Evolutionary conservation across 2,113 vertebrate genomes (phyloP).

Genomic region (Rhea americana): DNA sequence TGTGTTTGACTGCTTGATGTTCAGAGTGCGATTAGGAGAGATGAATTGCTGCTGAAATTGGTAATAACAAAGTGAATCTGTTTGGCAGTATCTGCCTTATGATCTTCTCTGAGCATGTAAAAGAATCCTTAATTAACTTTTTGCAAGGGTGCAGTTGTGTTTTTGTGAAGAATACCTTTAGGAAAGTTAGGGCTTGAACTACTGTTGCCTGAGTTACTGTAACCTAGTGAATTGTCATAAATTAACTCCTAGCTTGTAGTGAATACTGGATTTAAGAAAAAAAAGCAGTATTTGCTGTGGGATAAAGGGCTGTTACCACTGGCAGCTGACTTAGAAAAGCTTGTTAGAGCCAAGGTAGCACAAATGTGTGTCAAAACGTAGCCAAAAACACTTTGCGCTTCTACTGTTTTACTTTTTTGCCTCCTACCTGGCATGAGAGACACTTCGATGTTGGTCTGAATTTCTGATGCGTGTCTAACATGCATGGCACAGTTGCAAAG

Average conservation of each 20-base stretch:
- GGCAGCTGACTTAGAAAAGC: not conserved
- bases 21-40: constrained; percentile 28
- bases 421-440: not conserved
- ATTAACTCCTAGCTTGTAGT: not conserved
- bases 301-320: not conserved
- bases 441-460: not conserved
- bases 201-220: not conserved
- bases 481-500: fast-evolving
- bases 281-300: not conserved
- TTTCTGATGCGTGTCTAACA: not conserved
- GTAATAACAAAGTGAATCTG: constrained; percentile 50
- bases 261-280: not conserved
- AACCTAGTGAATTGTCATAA: constrained; percentile 28
- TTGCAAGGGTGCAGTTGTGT: constrained; percentile 17
- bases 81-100: constrained; percentile 40
- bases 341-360: not conserved
- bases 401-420: not conserved
- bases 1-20: not conserved
- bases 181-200: not conserved
- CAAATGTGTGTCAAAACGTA: not conserved
- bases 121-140: constrained; percentile 50
- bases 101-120: constrained; percentile 34
- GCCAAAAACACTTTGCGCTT: not conserved
- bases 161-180: not conserved
- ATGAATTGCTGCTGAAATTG: constrained; percentile 41